Evolutionary conservation across 2,888 invertebrate genomes (phyloP).

Genomic region (Cenopis cana): DNA sequence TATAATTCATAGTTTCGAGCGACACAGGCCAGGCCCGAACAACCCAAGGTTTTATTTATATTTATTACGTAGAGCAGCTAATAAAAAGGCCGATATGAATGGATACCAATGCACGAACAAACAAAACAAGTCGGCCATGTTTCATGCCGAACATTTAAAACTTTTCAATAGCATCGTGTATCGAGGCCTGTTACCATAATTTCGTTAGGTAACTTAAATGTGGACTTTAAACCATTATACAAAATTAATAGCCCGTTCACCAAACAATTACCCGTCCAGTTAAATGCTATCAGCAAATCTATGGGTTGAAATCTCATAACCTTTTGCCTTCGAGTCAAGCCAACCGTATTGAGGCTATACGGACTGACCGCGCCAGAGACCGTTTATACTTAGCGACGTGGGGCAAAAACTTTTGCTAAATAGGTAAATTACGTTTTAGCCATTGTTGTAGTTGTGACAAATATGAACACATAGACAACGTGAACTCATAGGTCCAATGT

Average conservation of each 20-base stretch:
- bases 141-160: conserved; percentile 63
- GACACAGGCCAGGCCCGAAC: conserved; percentile 18
- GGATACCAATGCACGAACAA: conserved; percentile 44
- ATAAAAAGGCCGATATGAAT: conserved; percentile 46
- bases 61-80: conserved; percentile 39
- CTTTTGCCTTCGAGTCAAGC: conserved; percentile 78
- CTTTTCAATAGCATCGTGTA: conserved; percentile 68
- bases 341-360: conserved; percentile 55
- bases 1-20: conserved; percentile 33
- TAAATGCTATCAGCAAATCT: conserved; percentile 82
- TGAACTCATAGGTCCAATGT: too few species aligned
- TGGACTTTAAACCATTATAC: conserved; percentile 75
- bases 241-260: conserved; percentile 78
- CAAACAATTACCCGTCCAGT: conserved; percentile 80
- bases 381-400: conserved; percentile 56
- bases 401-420: conserved; percentile 47
- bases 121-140: conserved; percentile 58
- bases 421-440: too few species aligned
- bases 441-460: too few species aligned
- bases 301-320: conserved; percentile 81
- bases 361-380: conserved; percentile 54
- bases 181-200: conserved; percentile 64
- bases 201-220: conserved; percentile 74
- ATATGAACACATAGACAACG: too few species aligned
- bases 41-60: conserved; percentile 36